Percentiles rank a stretch among this genome's conserved stretches.
Evolutionary conservation across 1,140 invertebrate genomes (phyloP).

Genomic region (Drosophila yakuba): DNA sequence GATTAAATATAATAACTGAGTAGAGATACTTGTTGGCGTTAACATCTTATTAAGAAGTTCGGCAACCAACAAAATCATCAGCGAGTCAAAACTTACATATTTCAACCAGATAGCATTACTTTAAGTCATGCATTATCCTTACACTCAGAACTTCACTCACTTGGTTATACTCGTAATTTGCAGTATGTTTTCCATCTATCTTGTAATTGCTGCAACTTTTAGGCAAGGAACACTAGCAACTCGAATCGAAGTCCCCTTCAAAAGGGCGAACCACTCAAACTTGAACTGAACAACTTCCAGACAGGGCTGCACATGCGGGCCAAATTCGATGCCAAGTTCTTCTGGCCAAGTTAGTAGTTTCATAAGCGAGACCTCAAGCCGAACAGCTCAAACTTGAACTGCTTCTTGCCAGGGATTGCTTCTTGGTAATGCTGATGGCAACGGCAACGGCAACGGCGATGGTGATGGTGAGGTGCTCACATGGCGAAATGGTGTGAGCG

Average conservation of each 20-base stretch:
- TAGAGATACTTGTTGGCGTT: too few species aligned
- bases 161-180: not conserved
- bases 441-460: too few species aligned
- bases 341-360: slow-evolving; percentile 35
- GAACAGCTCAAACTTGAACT: slow-evolving; percentile 40
- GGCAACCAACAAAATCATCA: too few species aligned
- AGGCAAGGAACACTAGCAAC: not conserved
- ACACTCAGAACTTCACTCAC: not conserved
- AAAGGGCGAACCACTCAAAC: slow-evolving; percentile 35
- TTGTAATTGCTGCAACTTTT: slow-evolving; percentile 12
- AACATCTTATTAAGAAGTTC: not conserved
- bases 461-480: too few species aligned
- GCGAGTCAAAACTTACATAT: not conserved
- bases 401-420: slow-evolving; percentile 3
- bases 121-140: not conserved
- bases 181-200: not conserved
- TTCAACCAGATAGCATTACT: not conserved
- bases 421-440: too few species aligned
- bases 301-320: slow-evolving; percentile 6
- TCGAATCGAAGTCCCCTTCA: slow-evolving; percentile 11
- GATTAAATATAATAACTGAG: not conserved
- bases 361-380: slow-evolving; percentile 40
- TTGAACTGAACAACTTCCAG: slow-evolving; percentile 27
- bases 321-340: slow-evolving; percentile 38
- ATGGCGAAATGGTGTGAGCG: not conserved